phyloP scores from a whole-genome alignment of 2,113 vertebrate species.

The Chlamydotis undulata region DNA sequence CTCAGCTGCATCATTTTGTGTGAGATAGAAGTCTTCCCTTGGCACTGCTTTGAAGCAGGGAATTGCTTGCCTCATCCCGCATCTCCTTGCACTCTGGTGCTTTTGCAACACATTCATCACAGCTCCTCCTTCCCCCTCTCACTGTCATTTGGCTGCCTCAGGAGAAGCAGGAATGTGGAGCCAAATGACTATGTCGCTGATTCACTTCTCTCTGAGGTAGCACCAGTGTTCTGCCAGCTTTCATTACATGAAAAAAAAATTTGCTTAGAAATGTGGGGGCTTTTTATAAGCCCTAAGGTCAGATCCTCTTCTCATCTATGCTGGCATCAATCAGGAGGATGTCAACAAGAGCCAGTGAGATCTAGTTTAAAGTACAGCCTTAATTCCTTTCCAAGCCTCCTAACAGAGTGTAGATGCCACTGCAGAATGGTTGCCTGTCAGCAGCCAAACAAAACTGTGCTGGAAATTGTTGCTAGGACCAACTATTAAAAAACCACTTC shows the following conservation, averaged over 20 bases:
- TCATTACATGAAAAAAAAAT: neutral
- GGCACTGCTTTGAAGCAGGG: neutral
- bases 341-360: neutral
- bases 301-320: neutral
- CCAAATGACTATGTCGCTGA: neutral
- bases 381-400: neutral
- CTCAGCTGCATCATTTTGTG: neutral
- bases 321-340: neutral
- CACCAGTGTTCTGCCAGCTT: neutral
- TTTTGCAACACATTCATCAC: neutral
- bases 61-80: neutral
- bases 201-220: neutral
- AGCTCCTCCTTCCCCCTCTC: neutral
- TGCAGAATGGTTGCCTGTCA: neutral
- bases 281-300: neutral
- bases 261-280: neutral
- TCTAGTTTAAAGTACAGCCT: neutral
- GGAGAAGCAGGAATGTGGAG: neutral
- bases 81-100: neutral
- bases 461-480: neutral
- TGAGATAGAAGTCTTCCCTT: neutral
- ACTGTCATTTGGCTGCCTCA: neutral
- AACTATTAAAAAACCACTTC: neutral
- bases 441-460: neutral
- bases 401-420: neutral